These are phyloP conservation scores for Mastacembelus armatus DNA, from an alignment of 2,797 vertebrate species.

Conservation along the genomic window DNA sequence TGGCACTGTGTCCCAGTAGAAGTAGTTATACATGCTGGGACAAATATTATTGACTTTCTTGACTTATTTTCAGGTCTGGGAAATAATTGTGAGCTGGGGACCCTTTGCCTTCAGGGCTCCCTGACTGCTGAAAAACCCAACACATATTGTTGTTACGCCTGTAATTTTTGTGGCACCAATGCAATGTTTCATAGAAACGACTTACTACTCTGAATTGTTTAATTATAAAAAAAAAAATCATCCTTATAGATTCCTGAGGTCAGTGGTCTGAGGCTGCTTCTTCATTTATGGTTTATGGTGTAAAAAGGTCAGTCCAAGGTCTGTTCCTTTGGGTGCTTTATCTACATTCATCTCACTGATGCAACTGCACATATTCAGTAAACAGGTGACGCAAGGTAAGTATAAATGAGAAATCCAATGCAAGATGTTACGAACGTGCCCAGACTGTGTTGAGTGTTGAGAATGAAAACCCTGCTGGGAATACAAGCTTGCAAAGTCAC, in stretches of 20 bases:
- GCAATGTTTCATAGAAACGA: too few species aligned
- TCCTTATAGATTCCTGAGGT: background rate
- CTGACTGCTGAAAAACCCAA: background rate
- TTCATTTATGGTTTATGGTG: background rate
- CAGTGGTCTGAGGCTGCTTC: background rate
- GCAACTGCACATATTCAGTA: conserved; percentile 64
- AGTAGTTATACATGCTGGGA: background rate
- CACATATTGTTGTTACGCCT: too few species aligned
- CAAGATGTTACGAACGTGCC: conserved; percentile 74
- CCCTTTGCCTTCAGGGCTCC: background rate
- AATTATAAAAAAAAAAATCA: background rate
- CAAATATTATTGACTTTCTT: background rate
- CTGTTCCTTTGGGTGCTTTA: background rate
- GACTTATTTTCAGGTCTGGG: background rate
- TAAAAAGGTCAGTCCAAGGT: conserved; percentile 5
- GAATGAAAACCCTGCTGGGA: background rate
- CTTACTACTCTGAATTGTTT: background rate
- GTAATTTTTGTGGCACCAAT: background rate
- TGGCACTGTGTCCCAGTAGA: background rate
- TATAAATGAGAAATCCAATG: conserved; percentile 74
- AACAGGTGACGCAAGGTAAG: conserved; percentile 84
- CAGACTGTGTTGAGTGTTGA: conserved; percentile 11
- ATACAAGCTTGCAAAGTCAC: conserved; percentile 7
- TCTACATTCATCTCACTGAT: conserved; percentile 65
- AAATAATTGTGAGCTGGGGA: background rate